Evolutionary conservation across 2,888 invertebrate species (phyloP).

Genomic region (Agonopterix alstromeriana): DNA sequence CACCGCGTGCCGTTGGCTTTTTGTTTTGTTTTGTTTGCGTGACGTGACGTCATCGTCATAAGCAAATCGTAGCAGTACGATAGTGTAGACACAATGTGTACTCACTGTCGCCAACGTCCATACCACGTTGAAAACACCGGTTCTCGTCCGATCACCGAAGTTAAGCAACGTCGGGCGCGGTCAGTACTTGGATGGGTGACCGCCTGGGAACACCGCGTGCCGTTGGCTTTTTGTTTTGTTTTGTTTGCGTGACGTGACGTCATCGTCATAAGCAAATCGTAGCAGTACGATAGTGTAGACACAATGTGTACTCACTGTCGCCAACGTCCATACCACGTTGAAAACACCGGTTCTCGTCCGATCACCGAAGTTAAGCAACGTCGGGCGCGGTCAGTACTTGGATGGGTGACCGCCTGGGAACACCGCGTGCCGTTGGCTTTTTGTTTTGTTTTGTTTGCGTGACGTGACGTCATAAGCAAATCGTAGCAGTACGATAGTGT

Average conservation of each 20-base stretch:
- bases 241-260: too few relatives aligned
- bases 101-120: constrained; percentile 52
- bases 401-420: constrained; percentile 49
- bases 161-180: constrained; percentile 69
- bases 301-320: constrained; percentile 23
- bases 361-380: constrained; percentile 72
- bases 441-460: constrained; percentile 13
- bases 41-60: too few relatives aligned
- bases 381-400: constrained; percentile 70
- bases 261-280: too few relatives aligned
- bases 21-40: too few relatives aligned
- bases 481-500: too few relatives aligned
- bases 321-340: constrained; percentile 57
- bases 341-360: constrained; percentile 50
- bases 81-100: too few relatives aligned
- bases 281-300: too few relatives aligned
- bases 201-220: constrained; percentile 64
- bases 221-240: constrained; percentile 40
- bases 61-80: too few relatives aligned
- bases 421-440: constrained; percentile 41
- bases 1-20: too few relatives aligned
- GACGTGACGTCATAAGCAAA: too few relatives aligned
- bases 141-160: constrained; percentile 73
- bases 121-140: constrained; percentile 66
- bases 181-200: constrained; percentile 72